Percentiles rank a stretch among this genome's conserved stretches.
Evolutionary conservation across 2,113 vertebrate species (phyloP).

Genomic region (Neopipo cinnamomea): DNA sequence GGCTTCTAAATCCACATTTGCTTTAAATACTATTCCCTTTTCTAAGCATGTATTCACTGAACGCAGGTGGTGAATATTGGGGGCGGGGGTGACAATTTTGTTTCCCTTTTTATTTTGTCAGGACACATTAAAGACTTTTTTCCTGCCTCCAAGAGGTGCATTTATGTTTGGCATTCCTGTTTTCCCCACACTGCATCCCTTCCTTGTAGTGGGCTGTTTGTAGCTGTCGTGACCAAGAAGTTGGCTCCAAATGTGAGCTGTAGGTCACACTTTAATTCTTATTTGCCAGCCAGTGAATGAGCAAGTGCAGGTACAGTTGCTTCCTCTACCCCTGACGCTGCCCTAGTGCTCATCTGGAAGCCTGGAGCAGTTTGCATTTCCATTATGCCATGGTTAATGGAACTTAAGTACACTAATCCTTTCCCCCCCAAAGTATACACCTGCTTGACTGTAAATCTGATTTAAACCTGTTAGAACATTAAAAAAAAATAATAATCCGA

Average conservation of each 20-base stretch:
- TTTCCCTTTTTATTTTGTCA: not conserved
- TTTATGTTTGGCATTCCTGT: not conserved
- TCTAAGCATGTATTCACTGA: not conserved
- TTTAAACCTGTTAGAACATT: not conserved
- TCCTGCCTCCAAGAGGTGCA: rapidly evolving
- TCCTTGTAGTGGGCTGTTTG: not conserved
- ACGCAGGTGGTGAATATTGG: rapidly evolving
- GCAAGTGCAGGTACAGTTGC: not conserved
- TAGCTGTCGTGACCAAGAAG: not conserved
- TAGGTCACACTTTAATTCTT: not conserved
- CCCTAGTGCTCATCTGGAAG: not conserved
- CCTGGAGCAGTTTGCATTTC: not conserved
- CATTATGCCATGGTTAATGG: not conserved
- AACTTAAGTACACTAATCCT: not conserved
- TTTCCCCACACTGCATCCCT: not conserved
- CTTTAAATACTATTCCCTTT: not conserved
- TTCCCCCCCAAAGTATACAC: not conserved
- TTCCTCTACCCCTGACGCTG: not conserved
- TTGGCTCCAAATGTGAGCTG: not conserved
- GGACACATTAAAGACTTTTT: not conserved
- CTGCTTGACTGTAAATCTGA: not conserved
- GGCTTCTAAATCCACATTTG: not conserved
- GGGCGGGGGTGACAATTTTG: not conserved
- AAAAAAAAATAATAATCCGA: not conserved
- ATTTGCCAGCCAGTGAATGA: not conserved